phyloP scores from a whole-genome alignment of 2,113 vertebrate species.

The Notarius lentiginosus region DNA sequence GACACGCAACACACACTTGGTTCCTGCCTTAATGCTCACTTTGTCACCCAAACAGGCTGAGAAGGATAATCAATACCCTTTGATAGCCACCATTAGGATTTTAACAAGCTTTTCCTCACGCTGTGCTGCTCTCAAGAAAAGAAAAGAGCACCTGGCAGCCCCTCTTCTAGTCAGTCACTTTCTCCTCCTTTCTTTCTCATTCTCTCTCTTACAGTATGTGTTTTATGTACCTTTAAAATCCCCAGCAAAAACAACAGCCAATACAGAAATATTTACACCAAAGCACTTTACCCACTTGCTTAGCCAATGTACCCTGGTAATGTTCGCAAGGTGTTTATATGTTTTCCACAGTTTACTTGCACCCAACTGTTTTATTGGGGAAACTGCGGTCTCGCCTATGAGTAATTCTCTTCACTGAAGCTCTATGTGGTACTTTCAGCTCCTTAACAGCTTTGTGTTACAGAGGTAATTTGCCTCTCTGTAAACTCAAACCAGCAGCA shows the following conservation, averaged over 20 bases:
- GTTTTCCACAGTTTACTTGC: slow-evolving; percentile 43
- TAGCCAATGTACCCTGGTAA: slow-evolving; percentile 38
- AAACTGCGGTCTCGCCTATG: slow-evolving; percentile 23
- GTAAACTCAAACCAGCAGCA: slow-evolving; percentile 15
- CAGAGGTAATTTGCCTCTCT: slow-evolving; percentile 24
- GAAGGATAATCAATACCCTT: slow-evolving; percentile 85
- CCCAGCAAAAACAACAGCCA: slow-evolving; percentile 23
- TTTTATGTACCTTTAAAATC: slow-evolving; percentile 48
- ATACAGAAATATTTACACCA: slow-evolving; percentile 22
- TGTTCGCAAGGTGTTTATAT: slow-evolving; percentile 43
- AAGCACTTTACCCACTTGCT: slow-evolving; percentile 35
- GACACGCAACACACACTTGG: slow-evolving; percentile 37
- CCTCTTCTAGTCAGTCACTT: slow-evolving; percentile 18
- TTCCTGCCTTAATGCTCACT: slow-evolving; percentile 75
- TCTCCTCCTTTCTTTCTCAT: slow-evolving; percentile 9
- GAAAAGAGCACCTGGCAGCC: slow-evolving; percentile 52
- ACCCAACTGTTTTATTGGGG: slow-evolving; percentile 39
- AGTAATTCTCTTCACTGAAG: slow-evolving; percentile 36
- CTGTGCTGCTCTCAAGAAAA: slow-evolving; percentile 68
- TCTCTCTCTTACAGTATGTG: slow-evolving; percentile 26
- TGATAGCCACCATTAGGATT: slow-evolving; percentile 77
- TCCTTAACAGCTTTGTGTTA: slow-evolving; percentile 33
- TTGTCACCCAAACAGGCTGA: slow-evolving; percentile 79
- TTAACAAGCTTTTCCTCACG: slow-evolving; percentile 78
- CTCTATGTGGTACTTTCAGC: slow-evolving; percentile 11